phyloP scores from a whole-genome alignment of 2,888 invertebrate genomes.

The Rotaria macrura region DNA sequence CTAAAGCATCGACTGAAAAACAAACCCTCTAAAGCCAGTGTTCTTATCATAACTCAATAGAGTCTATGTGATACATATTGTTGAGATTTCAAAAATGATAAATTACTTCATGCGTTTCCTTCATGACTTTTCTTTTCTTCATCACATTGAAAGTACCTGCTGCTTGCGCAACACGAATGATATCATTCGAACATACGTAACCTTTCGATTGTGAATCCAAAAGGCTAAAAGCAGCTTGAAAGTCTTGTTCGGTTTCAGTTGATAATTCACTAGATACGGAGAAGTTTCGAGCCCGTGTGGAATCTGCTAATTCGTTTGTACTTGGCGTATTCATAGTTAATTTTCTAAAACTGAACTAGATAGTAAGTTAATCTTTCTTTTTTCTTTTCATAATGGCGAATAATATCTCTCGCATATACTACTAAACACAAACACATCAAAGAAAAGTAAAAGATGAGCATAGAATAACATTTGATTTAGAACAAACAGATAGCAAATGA shows the following conservation, averaged over 20 bases:
- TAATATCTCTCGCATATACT: not conserved
- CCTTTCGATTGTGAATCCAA: slow-evolving; percentile 13
- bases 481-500: not conserved
- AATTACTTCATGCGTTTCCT: too few relatives aligned
- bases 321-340: too few relatives aligned
- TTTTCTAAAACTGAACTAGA: too few relatives aligned
- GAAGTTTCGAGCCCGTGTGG: not conserved
- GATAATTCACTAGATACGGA: not conserved
- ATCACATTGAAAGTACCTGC: not conserved
- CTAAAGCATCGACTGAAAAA: too few relatives aligned
- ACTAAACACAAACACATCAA: not conserved
- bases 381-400: not conserved
- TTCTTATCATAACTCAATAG: too few relatives aligned
- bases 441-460: not conserved
- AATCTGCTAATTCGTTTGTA: not conserved
- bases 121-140: too few relatives aligned
- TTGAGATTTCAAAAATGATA: too few relatives aligned
- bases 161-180: not conserved
- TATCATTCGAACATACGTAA: not conserved
- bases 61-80: too few relatives aligned
- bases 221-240: slow-evolving; percentile 9
- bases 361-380: too few relatives aligned
- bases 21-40: too few relatives aligned
- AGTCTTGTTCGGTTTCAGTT: not conserved
- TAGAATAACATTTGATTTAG: not conserved